These are phyloP conservation scores for Eurystomus gularis DNA, from an alignment of 2,113 vertebrate species.

Conservation along the genomic window DNA sequence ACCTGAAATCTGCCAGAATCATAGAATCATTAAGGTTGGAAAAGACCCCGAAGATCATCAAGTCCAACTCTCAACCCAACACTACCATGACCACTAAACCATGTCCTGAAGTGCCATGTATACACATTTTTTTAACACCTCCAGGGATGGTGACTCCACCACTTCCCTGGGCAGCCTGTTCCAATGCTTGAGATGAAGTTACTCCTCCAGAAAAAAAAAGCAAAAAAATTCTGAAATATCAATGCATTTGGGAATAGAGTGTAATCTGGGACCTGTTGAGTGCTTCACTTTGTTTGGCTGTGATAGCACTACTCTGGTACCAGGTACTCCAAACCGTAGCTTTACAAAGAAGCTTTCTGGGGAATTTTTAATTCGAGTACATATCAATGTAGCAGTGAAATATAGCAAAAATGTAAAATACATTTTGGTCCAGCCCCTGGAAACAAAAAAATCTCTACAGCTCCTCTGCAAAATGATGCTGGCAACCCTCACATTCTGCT, in stretches of 20 bases:
- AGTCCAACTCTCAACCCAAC: too few relatives aligned
- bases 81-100: too few relatives aligned
- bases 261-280: neutral
- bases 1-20: neutral
- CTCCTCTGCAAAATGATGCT: neutral
- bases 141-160: too few relatives aligned
- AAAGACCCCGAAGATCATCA: too few relatives aligned
- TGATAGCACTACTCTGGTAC: neutral
- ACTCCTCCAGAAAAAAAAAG: neutral
- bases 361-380: neutral
- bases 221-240: neutral
- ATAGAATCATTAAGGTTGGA: too few relatives aligned
- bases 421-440: neutral
- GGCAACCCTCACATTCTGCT: neutral
- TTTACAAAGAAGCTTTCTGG: neutral
- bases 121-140: too few relatives aligned
- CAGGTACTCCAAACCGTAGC: neutral
- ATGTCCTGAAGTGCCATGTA: too few relatives aligned
- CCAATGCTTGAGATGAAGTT: neutral
- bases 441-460: neutral
- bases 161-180: too few relatives aligned
- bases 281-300: neutral
- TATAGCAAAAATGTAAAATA: neutral
- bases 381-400: neutral
- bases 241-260: neutral